These are phyloP conservation scores for Cheracebus regulus DNA, from an alignment of 2,797 vertebrate genomes.

Conservation along the genomic window DNA sequence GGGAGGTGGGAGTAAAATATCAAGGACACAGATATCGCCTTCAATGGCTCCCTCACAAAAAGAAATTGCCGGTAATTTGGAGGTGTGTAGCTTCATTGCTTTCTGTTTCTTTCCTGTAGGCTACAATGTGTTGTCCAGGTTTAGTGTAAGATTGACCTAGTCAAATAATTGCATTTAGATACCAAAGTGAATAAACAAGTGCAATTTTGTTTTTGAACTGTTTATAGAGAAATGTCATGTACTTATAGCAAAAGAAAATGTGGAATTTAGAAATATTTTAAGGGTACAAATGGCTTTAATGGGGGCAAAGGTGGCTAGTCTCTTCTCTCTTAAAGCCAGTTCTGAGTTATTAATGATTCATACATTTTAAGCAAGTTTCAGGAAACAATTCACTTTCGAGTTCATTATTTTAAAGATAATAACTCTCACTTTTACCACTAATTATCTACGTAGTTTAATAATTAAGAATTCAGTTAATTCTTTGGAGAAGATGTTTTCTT, in stretches of 20 bases:
- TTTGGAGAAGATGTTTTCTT: not conserved
- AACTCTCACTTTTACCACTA: not conserved
- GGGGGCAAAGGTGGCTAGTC: not conserved
- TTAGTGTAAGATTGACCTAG: not conserved
- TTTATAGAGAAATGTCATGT: conserved; percentile 14
- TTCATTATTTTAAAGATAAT: not conserved
- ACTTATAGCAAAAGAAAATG: not conserved
- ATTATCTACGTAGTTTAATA: not conserved
- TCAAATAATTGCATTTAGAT: not conserved
- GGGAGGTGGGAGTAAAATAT: not conserved
- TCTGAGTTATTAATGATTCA: not conserved
- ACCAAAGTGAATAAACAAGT: conserved; percentile 22
- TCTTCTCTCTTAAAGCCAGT: not conserved
- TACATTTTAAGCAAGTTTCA: not conserved
- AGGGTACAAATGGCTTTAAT: not conserved
- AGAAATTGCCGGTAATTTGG: not conserved
- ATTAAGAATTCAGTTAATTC: not conserved
- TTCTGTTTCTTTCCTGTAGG: not conserved
- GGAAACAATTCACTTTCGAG: not conserved
- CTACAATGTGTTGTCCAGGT: not conserved
- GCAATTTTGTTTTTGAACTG: not conserved
- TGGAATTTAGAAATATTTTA: not conserved
- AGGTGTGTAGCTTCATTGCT: not conserved
- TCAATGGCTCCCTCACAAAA: not conserved
- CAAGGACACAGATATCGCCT: not conserved